Base-by-base conservation (phyloP, 2,888 invertebrate genomes). In the Amblyjoppa proteus region DNA sequence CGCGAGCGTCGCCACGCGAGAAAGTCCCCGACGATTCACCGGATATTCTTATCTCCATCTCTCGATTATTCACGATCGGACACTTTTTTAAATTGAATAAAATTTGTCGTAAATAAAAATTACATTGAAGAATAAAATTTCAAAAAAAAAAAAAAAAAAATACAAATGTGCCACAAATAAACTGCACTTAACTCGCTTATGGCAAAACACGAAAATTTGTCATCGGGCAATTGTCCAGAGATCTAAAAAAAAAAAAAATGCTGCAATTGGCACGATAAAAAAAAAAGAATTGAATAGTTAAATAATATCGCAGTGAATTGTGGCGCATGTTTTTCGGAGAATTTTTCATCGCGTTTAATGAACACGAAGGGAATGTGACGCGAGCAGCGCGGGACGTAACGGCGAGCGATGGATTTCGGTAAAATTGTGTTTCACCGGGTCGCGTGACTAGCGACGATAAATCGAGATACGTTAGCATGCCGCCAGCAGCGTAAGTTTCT, bases 361-460 rank as follows among this genome's bases (percentile, higher is more conserved):
- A 16, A 25, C 13, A 13, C 61, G 31, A 61, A 31, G 1, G 13
- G 13, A 69, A 45, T 20, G 41, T 64, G 28, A 28, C 31, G 6
- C 0, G 56, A 3, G 4, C 3, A 45, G 45, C 11, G 41, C 5
- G 13, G 13, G 45, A 0, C 45, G 45, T 9, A 11, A 11, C 45
- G 3, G 71, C 31, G 68, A 20, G 25, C 58, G 38, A 81, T 74
- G 51, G 38, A 78, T 81, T 81, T 74, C 41, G 81, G 38, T 69
- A 81, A 70, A 73, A 77, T 77, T 61, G 56, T 80, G 25, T 64
- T 77, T n/a, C 76, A 13, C 38, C 66, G 73, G 20, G 53, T 84
- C 51, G 81, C 84, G 84, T 84, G 84, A 84, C 81, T 77, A 41
- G 68, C 53, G 34, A 77, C 77, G 84, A 84, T 84, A 74, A 84